Percentiles rank a stretch among this genome's conserved stretches.
Conservation (phyloP, 2,888 invertebrate species). For the Morinoia aosen region DNA sequence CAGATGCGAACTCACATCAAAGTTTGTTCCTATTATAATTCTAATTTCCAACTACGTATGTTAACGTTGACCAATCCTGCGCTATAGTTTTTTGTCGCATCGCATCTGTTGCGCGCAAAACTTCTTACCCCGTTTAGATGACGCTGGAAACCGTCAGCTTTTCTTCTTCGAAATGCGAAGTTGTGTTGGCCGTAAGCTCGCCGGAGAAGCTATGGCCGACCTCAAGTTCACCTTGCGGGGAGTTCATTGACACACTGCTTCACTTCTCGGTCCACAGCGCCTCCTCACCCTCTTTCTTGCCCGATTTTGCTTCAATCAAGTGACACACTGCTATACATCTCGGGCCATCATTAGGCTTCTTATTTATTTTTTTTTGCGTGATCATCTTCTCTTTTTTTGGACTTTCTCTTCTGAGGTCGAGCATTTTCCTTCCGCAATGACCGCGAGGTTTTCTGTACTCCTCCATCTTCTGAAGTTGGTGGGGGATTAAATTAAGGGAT, state of each 20-base stretch:
- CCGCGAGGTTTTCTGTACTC: not conserved
- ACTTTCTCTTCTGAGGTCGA: not conserved
- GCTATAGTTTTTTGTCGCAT: not conserved
- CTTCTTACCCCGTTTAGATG: not conserved
- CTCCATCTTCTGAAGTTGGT: not conserved
- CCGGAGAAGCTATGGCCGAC: not conserved
- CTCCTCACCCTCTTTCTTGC: not conserved
- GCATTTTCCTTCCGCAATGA: not conserved
- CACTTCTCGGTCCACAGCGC: not conserved
- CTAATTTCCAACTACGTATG: not conserved
- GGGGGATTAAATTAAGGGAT: not conserved
- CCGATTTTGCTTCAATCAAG: conserved; percentile 1
- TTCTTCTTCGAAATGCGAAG: not conserved
- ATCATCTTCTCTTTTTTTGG: not conserved
- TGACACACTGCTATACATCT: conserved; percentile 17
- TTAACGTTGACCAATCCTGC: not conserved
- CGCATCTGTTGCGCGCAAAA: not conserved
- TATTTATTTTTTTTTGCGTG: not conserved
- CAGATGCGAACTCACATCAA: not conserved
- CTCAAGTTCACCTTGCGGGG: not conserved
- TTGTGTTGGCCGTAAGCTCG: not conserved
- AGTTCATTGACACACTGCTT: conserved; percentile 12
- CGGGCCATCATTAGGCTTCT: not conserved
- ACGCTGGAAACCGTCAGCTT: not conserved
- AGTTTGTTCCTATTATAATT: not conserved